Conservation (phyloP, 2,888 invertebrate genomes). For the Baronia brevicornis region DNA sequence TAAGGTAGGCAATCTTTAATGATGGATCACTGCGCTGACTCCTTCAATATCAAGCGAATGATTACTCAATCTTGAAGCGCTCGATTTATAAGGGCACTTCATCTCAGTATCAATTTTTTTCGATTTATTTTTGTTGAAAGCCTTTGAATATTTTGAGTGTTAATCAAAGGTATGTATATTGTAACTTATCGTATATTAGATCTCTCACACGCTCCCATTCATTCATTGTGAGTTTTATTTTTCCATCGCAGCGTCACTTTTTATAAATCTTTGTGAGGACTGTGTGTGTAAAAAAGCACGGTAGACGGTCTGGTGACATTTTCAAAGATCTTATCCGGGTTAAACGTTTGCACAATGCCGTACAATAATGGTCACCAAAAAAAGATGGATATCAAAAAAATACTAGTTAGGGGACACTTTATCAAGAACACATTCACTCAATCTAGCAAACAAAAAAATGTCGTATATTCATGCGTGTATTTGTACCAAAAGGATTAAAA, state of each 20-base stretch:
- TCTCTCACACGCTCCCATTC: slow-evolving; percentile 8
- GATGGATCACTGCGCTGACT: slow-evolving; percentile 49
- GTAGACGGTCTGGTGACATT: slow-evolving; percentile 64
- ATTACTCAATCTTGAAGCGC: slow-evolving; percentile 35
- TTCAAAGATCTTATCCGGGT: slow-evolving; percentile 69
- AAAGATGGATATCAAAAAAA: slow-evolving; percentile 71
- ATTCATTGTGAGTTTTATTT: slow-evolving; percentile 32
- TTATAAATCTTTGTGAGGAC: slow-evolving; percentile 9
- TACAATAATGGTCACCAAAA: slow-evolving; percentile 67
- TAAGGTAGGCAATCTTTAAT: slow-evolving; percentile 52
- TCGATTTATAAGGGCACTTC: slow-evolving; percentile 32
- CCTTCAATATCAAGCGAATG: slow-evolving; percentile 41
- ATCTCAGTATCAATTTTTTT: slow-evolving; percentile 12
- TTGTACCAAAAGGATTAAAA: slow-evolving; percentile 57
- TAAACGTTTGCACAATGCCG: slow-evolving; percentile 68
- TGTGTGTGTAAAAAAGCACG: slow-evolving; percentile 52
- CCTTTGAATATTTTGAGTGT: slow-evolving; percentile 6
- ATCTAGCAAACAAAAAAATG: slow-evolving; percentile 53
- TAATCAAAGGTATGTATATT: no score
- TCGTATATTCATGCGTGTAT: slow-evolving; percentile 47
- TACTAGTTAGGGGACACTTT: slow-evolving; percentile 56
- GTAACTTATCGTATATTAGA: slow-evolving; percentile 9
- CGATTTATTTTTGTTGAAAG: slow-evolving; percentile 1
- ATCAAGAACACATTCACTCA: slow-evolving; percentile 48
- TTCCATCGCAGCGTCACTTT: slow-evolving; percentile 54